Conservation (phyloP, 2,113 vertebrate species). For the Miniopterus natalensis region DNA sequence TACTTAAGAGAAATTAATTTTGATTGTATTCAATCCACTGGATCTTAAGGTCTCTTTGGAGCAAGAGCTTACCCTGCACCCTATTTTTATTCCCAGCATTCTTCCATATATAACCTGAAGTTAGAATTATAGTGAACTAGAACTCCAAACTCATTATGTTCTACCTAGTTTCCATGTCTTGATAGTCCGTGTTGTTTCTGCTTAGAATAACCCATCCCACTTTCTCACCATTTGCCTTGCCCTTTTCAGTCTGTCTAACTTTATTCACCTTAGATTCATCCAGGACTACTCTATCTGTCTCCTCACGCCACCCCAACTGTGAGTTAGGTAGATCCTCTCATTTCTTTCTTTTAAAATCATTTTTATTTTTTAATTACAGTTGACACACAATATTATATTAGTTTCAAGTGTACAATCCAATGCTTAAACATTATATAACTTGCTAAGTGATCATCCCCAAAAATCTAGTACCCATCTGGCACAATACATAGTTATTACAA, state of each 20-base stretch:
- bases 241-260: not conserved
- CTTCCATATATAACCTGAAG: not conserved
- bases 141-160: not conserved
- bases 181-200: not conserved
- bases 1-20: not conserved
- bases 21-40: not conserved
- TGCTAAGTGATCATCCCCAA: not conserved
- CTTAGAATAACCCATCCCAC: not conserved
- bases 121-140: not conserved
- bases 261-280: not conserved
- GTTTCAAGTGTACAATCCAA: not conserved
- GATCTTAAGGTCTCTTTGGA: not conserved
- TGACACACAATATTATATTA: not conserved
- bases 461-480: not conserved
- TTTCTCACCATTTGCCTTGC: not conserved
- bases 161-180: not conserved
- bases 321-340: not conserved
- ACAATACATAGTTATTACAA: not conserved
- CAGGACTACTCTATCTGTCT: not conserved
- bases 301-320: not conserved
- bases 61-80: not conserved
- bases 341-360: not conserved
- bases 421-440: not conserved
- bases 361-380: not conserved
- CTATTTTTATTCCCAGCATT: not conserved